Evolutionary conservation across 30 jellyfish, hydroid and myxozoan genomes (phyloP), one percentile per base, ranked within the genome.

Genomic region (Haliclystus octoradiatus): DNA sequence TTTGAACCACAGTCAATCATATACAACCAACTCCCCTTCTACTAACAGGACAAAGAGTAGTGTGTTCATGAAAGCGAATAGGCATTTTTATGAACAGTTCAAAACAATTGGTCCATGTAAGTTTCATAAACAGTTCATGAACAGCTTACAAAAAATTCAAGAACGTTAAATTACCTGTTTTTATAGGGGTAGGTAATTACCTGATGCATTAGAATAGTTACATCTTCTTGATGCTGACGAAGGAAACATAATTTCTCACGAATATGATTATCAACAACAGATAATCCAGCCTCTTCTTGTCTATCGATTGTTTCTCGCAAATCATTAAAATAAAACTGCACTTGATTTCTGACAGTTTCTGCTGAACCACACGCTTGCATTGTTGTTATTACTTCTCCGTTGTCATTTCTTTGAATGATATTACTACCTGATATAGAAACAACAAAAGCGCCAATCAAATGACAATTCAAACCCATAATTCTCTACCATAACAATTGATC

Each of bases 201-300:
- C 82, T 88, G 95, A 0, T 93, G 79, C 84, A 80, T 57, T 34
- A 88, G 71, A 50, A 88, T 95, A 3, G 94, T 88, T 74, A 88
- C 76, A 69, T 88, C 97, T 62, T 88, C 97, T 62, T 88, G 97
- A 52, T 88, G 97, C 49, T 88, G 97, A 9, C 95, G 60, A 9
- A 88, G 78, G 4, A 89, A 74, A 76, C 95, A 81, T 9, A 88
- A 83, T 50, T 81, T 88, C 53, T 88, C 97, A 1, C 97, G 81
- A 0, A 88, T 92, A 71, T 60, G 79, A 30, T 69, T 68, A 69
- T 88, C 79, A 27, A 88, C 78, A 25, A 88, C 97, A 13, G 89
- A 75, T 35, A 88, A 52, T 26, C 95, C 97, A 19, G 92, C 97
- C 31, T 81, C 86, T 52, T 88, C 97, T 61, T 88, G 97, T 34